phyloP scores from a whole-genome alignment of 2,888 invertebrate species.

The Teinopalpus imperialis region DNA sequence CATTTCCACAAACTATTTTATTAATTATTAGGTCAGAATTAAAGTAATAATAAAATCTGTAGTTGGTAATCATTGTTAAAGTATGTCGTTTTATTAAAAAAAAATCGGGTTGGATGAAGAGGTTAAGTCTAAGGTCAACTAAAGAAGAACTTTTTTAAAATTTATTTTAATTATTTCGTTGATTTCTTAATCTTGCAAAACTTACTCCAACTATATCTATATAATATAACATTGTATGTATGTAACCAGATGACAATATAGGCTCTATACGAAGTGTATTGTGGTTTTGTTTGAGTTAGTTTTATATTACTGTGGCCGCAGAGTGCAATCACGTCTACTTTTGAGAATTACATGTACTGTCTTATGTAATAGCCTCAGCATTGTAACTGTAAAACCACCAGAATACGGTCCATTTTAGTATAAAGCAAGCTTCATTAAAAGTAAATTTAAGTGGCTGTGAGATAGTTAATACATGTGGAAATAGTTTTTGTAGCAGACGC shows the following conservation, averaged over 20 bases:
- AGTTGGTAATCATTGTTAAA: not conserved
- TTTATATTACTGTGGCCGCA: conserved; percentile 2
- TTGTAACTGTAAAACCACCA: conserved; percentile 16
- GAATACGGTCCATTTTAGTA: conserved; percentile 33
- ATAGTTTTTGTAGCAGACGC: conserved; percentile 35
- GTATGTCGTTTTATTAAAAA: too few relatives aligned
- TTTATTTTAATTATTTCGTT: not conserved
- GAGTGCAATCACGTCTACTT: not conserved
- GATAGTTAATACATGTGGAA: conserved; percentile 57
- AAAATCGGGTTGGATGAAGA: too few relatives aligned
- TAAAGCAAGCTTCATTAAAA: conserved; percentile 44
- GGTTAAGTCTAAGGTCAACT: too few relatives aligned
- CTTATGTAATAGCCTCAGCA: conserved; percentile 4
- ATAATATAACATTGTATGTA: conserved; percentile 1
- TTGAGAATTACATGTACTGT: conserved; percentile 3
- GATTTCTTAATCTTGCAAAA: not conserved
- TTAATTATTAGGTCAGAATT: not conserved
- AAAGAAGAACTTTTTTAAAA: too few relatives aligned
- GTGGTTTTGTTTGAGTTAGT: not conserved
- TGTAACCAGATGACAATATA: conserved; percentile 9
- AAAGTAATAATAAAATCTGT: conserved; percentile 3
- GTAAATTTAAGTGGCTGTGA: conserved; percentile 71
- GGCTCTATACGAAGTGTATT: conserved; percentile 9
- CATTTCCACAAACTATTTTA: not conserved
- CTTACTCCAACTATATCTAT: conserved; percentile 4